phyloP scores from a whole-genome alignment of 2,113 vertebrate genomes.

The Mixornis gularis region DNA sequence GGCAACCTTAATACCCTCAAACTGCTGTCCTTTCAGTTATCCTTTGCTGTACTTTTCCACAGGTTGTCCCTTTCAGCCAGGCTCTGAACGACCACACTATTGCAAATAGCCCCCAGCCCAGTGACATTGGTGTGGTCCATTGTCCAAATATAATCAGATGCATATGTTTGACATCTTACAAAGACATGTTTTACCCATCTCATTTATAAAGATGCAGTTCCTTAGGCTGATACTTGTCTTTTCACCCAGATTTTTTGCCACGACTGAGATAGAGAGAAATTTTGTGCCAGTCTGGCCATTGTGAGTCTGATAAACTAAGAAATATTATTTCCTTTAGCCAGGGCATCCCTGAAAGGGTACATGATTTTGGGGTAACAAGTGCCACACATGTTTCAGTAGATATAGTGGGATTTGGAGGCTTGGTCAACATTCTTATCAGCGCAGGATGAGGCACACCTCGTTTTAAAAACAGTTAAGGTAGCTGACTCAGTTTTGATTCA shows the following conservation, averaged over 20 bases:
- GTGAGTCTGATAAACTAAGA: background rate
- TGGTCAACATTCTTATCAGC: background rate
- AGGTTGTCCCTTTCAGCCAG: background rate
- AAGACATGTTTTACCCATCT: background rate
- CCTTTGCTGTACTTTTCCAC: background rate
- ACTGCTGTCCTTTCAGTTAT: background rate
- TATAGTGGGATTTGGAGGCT: background rate
- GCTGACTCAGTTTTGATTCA: background rate
- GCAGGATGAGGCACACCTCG: background rate
- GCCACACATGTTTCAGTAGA: background rate
- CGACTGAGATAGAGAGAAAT: background rate
- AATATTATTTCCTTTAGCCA: background rate
- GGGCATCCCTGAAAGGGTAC: background rate
- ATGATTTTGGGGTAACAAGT: background rate
- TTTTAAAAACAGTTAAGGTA: background rate
- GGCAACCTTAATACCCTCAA: background rate
- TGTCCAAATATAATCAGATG: background rate
- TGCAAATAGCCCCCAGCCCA: background rate
- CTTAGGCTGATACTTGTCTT: background rate
- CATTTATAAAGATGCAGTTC: background rate
- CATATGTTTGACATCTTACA: background rate
- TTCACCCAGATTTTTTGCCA: background rate
- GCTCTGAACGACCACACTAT: background rate
- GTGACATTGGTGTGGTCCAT: rapidly evolving
- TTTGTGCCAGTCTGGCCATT: background rate